Base-by-base conservation (phyloP, 2,797 vertebrate species). In the Propithecus perrieri region DNA sequence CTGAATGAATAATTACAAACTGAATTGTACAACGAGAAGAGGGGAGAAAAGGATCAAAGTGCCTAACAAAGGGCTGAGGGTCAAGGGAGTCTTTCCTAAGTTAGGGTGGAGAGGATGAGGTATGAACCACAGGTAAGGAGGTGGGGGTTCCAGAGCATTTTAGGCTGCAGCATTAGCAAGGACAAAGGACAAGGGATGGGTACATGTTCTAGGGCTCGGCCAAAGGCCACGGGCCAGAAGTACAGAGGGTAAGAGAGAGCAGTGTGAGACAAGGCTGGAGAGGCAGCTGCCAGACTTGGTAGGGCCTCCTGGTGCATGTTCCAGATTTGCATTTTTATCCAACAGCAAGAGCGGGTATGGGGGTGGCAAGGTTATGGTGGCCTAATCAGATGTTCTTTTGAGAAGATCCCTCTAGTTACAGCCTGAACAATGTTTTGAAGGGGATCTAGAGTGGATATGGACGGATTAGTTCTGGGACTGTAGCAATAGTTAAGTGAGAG, bases 241-340 rank as follows among this genome's bases (percentile, higher is more conserved):
- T 26, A 43, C 1, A 43, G 79, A 61, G 1, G 0, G 0, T 1
- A 38, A 4, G 33, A 50, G 26, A 83, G 7, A 33, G 2, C 1
- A 7, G 33, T 69, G 2, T 53, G 33, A 20, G n/a, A 43, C 10
- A 3, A n/a, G 7, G 22, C 14, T 33, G 22, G 30, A 30, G 35
- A 5, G 2, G 30, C 50, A 88, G 61, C 3, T 15, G 22, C 7
- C 14, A 46, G 20, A n/a, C 4, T 46, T 8, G 28, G 5, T 10
- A 50, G 48, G 33, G 61, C 20, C 26, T 74, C 22, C 75, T 24
- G n/a, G 50, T 33, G 12, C 14, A 1, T 30, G 65, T 38, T 69
- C 55, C 43, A 35, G 57, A n/a, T 86, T 63, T 89, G 67, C 12
- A 11, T 48, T 75, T 86, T 86, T 76, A 57, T 53, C 46, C 14